A percentile compares a stretch with the other conserved stretches of the same genome.
Evolutionary conservation across 2,888 invertebrate genomes (phyloP).

Genomic region (Lithophane semibrunnea): DNA sequence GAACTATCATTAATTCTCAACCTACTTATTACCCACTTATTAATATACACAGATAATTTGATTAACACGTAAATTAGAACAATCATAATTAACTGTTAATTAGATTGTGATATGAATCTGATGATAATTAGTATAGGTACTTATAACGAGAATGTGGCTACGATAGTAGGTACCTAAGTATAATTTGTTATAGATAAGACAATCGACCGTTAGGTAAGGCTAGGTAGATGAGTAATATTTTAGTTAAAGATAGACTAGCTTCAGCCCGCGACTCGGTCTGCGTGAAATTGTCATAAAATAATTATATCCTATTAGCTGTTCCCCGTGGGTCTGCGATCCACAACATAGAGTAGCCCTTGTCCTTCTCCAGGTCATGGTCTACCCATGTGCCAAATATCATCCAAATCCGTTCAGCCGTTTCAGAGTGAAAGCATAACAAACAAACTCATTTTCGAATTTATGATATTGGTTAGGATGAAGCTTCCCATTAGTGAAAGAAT

Average conservation of each 20-base stretch:
- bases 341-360: no score
- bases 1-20: not conserved
- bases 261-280: no score
- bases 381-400: no score
- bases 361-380: no score
- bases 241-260: not conserved
- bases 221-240: not conserved
- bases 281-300: no score
- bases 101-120: conserved; percentile 22
- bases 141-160: not conserved
- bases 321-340: no score
- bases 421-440: no score
- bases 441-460: no score
- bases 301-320: no score
- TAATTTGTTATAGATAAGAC: not conserved
- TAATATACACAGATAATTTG: not conserved
- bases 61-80: conserved; percentile 22
- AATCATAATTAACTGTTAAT: conserved; percentile 36
- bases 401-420: no score
- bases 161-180: not conserved
- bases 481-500: no score
- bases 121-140: not conserved
- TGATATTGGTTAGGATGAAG: no score
- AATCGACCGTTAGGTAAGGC: not conserved
- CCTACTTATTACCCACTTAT: not conserved